These are phyloP conservation scores for Oryzaephilus surinamensis DNA, from an alignment of 1,140 invertebrate species.

Conservation along the genomic window DNA sequence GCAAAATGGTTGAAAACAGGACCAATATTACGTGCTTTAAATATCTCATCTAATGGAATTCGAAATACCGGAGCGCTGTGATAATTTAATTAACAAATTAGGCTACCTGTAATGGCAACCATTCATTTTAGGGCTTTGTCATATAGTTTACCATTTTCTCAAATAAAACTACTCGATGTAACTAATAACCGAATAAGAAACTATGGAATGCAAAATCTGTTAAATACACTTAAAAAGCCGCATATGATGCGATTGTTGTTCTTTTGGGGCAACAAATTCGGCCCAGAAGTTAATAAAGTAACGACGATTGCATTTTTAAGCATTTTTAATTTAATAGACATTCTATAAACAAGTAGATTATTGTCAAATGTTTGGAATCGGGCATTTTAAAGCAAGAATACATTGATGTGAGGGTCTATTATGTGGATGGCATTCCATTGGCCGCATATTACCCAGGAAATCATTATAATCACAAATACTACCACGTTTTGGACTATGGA, in stretches of 20 bases:
- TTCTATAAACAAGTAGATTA: conserved; percentile 33
- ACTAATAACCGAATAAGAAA: conserved; percentile 43
- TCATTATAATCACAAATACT: conserved; percentile 27
- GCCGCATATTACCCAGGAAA: conserved; percentile 40
- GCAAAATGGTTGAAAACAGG: conserved; percentile 40
- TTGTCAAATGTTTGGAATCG: conserved; percentile 41
- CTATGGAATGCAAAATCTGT: conserved; percentile 37
- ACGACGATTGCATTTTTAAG: not conserved
- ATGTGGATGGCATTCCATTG: conserved; percentile 38
- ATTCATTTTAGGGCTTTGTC: conserved; percentile 41
- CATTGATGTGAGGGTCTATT: conserved; percentile 44
- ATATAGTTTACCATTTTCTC: conserved; percentile 41
- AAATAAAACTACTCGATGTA: conserved; percentile 43
- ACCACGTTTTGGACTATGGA: conserved; percentile 22
- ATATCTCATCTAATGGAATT: conserved; percentile 44
- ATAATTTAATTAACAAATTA: too few species aligned
- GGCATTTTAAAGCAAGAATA: conserved; percentile 39
- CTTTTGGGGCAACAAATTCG: conserved; percentile 42
- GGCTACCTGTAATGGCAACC: conserved; percentile 12
- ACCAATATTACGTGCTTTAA: conserved; percentile 38
- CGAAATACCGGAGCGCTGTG: conserved; percentile 40
- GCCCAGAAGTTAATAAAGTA: conserved; percentile 1
- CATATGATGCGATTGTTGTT: conserved; percentile 39
- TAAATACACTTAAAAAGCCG: conserved; percentile 45
- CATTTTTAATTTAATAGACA: not conserved